phyloP scores from a whole-genome alignment of 2,888 invertebrate genomes.

The Penaeus monodon region DNA sequence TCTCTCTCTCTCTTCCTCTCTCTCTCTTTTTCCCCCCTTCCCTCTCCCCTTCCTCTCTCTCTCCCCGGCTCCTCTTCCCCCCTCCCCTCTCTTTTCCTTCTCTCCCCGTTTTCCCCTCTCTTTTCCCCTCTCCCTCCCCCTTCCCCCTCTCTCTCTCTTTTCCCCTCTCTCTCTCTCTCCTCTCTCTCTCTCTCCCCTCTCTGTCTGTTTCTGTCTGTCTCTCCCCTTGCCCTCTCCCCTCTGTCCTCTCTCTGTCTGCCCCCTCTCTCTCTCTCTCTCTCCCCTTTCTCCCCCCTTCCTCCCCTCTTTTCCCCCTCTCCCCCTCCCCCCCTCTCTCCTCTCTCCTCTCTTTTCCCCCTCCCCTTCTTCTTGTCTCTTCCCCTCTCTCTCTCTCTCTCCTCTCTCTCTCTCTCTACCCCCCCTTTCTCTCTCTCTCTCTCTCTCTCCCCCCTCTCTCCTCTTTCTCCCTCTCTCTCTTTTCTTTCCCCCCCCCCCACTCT shows the following conservation, averaged over 20 bases:
- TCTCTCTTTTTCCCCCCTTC: neutral
- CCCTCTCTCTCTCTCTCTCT: rapidly evolving
- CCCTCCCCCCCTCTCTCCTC: neutral
- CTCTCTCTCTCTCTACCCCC: neutral
- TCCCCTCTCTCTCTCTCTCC: too few species aligned
- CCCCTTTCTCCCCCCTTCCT: too few species aligned
- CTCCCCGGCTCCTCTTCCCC: too few species aligned
- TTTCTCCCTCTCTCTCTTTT: too few species aligned
- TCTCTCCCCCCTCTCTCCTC: rapidly evolving
- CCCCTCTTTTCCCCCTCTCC: neutral
- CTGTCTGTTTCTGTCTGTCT: neutral
- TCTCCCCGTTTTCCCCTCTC: neutral
- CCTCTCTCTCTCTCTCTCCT: neutral
- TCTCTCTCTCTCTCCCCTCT: neutral
- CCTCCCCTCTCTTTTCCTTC: neutral
- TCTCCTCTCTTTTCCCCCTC: neutral
- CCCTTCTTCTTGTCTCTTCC: too few species aligned
- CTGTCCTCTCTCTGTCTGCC: too few species aligned
- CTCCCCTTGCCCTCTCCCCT: neutral
- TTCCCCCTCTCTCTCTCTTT: too few species aligned
- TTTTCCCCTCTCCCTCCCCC: neutral
- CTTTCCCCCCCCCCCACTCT: too few species aligned
- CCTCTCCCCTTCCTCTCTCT: too few species aligned
- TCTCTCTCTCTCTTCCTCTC: too few species aligned
- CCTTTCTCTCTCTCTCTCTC: neutral